Conservation (phyloP, 2,797 vertebrate species). For the Prunella strophiata region DNA sequence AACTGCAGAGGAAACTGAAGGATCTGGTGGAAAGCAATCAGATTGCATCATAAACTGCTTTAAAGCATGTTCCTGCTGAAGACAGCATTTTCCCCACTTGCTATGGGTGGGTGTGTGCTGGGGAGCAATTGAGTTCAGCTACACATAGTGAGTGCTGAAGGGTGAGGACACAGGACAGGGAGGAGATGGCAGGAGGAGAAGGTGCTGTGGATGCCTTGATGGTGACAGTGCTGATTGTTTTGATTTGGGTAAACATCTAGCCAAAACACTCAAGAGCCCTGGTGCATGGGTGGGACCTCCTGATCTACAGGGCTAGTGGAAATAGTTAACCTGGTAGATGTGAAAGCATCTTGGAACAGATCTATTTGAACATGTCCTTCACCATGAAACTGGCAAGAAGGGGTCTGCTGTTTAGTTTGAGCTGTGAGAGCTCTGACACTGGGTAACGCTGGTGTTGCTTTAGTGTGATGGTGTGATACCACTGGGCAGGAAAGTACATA, state of each 20-base stretch:
- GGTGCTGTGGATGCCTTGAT: neutral
- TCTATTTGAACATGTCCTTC: neutral
- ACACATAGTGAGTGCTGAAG: accelerated
- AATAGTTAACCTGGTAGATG: neutral
- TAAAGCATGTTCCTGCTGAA: neutral
- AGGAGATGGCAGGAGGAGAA: neutral
- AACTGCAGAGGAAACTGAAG: neutral
- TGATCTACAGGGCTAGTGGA: accelerated
- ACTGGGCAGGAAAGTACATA: neutral
- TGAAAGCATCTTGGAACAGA: neutral
- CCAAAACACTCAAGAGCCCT: neutral
- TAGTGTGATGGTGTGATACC: neutral
- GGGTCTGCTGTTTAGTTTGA: neutral
- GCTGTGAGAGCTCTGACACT: neutral
- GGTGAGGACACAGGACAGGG: accelerated
- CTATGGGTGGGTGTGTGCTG: neutral
- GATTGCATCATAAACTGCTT: neutral
- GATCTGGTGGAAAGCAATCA: neutral
- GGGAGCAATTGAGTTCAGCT: neutral
- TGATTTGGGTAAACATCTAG: neutral
- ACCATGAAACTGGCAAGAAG: neutral
- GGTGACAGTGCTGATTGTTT: neutral
- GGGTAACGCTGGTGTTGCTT: neutral
- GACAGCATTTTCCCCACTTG: neutral
- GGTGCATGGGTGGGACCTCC: neutral